Evolutionary conservation across 2,888 invertebrate species (phyloP), one percentile per base, ranked within the genome.

Genomic region (Anodontia alba): DNA sequence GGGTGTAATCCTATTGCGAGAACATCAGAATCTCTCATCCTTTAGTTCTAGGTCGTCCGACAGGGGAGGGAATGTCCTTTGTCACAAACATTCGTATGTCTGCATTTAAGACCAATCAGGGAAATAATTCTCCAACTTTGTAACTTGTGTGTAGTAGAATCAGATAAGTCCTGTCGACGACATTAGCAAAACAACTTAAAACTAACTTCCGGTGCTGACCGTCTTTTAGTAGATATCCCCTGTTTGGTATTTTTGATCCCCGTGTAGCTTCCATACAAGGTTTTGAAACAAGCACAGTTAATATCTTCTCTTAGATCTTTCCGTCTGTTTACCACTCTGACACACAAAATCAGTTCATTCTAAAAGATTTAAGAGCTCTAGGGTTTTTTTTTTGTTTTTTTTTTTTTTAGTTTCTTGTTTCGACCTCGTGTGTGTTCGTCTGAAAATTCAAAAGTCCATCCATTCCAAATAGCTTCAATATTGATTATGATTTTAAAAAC

Each of bases 361-460:
- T 29, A 54, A 51, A 54, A 10, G 72, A 33, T 26, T 46, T 72
- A 2, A 33, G 12, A 2, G 15, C 8, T 5, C 72, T 26, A 20
- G 67, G 67, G 43, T 67, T 75, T 29, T 12, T 43, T 12, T 62
- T 20, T 31, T 73, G 31, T 36, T 15, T 38, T 17, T 7, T 73
- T n/a, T 67, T 67, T 75, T 29, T 12, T 43, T 12, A 73, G 20
- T 31, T 73, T 57, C 38, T 15, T 38, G 23, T 7, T 73, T n/a
- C 62, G 66, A 8, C 68, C 68, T 29, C 46, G 42, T 38, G 74
- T 75, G 20, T n/a, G 54, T 20, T 31, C 12, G 46, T 46, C 70
- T 29, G 36, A 42, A 33, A 70, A 70, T 43, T 42, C 42, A 46
- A 70, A 70, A 12, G 46, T 10, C 17, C 49, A 8, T 42, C 10